phyloP scores from a whole-genome alignment of 2,888 invertebrate species.

The Pterobdella sp. region DNA sequence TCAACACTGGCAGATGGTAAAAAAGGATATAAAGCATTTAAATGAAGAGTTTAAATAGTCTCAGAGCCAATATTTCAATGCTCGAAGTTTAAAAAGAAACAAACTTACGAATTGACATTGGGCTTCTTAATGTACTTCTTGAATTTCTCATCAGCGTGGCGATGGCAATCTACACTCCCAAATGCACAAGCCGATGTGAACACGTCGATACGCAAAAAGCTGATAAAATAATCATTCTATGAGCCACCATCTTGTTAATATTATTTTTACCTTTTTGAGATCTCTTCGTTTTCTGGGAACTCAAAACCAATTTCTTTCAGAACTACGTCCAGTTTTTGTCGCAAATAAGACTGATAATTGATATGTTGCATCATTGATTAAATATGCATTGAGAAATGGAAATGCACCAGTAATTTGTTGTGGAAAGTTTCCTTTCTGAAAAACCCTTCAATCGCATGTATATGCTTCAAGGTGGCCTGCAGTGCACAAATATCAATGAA shows the following conservation, averaged over 20 bases:
- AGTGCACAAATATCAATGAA: not conserved
- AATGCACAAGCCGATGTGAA: slow-evolving; percentile 12
- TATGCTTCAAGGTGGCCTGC: not conserved
- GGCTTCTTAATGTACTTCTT: slow-evolving; percentile 8
- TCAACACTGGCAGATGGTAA: slow-evolving; percentile 10
- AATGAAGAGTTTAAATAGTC: no score
- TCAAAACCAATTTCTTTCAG: not conserved
- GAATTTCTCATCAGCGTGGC: not conserved
- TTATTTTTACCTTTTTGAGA: slow-evolving; percentile 11
- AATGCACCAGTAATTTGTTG: not conserved
- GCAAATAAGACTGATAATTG: slow-evolving; percentile 10
- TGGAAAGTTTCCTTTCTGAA: not conserved
- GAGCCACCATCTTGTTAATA: not conserved
- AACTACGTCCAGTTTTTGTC: slow-evolving; percentile 10
- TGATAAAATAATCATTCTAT: not conserved
- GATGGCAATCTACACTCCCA: slow-evolving; percentile 1
- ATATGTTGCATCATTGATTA: not conserved
- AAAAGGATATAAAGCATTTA: not conserved
- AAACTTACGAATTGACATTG: slow-evolving; percentile 2
- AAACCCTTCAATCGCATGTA: not conserved
- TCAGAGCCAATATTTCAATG: no score
- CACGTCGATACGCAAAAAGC: slow-evolving; percentile 6
- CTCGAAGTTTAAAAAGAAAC: not conserved
- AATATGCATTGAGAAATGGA: not conserved
- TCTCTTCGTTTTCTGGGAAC: slow-evolving; percentile 13